Percentiles rank a stretch among this genome's conserved stretches.
phyloP scores from a whole-genome alignment of 2,888 invertebrate species.

The Limnephilus marmoratus region DNA sequence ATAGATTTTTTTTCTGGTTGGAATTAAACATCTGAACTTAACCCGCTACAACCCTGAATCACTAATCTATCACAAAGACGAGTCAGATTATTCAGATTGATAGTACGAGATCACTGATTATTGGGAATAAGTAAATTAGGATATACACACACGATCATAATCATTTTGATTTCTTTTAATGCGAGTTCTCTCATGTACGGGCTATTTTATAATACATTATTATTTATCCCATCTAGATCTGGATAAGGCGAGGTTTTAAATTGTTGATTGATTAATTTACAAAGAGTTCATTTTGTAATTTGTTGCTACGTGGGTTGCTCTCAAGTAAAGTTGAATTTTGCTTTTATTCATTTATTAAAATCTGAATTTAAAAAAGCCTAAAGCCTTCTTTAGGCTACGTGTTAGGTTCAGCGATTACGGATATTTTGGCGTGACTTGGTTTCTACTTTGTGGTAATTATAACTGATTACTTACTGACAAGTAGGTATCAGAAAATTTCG shows the following conservation, averaged over 20 bases:
- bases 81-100: slow-evolving; percentile 16
- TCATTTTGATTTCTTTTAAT: slow-evolving; percentile 22
- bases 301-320: background rate
- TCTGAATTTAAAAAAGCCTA: too few species aligned
- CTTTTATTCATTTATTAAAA: background rate
- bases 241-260: background rate
- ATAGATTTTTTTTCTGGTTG: background rate
- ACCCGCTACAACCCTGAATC: background rate
- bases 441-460: too few species aligned
- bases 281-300: background rate
- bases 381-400: too few species aligned
- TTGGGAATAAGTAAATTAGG: slow-evolving; percentile 45
- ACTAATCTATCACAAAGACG: background rate
- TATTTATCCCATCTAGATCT: slow-evolving; percentile 22
- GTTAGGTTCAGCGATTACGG: too few species aligned
- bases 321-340: background rate
- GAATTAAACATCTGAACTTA: background rate
- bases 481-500: too few species aligned
- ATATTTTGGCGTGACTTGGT: too few species aligned
- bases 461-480: too few species aligned
- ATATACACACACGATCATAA: slow-evolving; percentile 25
- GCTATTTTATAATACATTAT: background rate
- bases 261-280: slow-evolving; percentile 26
- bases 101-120: slow-evolving; percentile 37
- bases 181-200: slow-evolving; percentile 16